Evolutionary conservation across 2,113 vertebrate genomes (phyloP), one percentile per base, ranked within the genome.

Genomic region (Chamaea fasciata): DNA sequence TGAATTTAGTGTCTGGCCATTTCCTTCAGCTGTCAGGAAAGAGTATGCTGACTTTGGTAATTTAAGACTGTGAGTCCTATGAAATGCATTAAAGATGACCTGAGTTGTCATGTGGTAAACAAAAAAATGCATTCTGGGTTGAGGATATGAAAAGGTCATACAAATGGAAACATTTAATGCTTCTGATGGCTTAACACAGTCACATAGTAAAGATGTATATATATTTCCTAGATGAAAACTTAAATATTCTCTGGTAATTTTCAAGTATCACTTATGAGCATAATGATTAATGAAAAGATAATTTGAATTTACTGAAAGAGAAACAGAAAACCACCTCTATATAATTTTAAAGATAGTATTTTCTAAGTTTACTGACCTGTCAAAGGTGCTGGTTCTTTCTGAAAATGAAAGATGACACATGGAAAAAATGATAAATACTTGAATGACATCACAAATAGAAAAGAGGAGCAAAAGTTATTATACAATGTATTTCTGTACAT

Each of bases 81-180:
- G 56, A 91, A 90, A 93, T 68, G 33, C 73, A 95, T 96, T 94
- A 93, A 92, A 93, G 17, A 41, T 95, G 90, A 94, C 79, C 84
- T 37, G 28, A 85, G 27, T 42, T 92, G 88, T 83, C 68, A 75
- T 75, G 31, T 76, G 30, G 62, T 83, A 67, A 30, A 89, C 41
- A 84, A 85, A 70, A 88, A 94, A 86, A 63, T 55, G 31, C 44
- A 55, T 63, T 69, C 44, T 55, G n/a, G 50, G 49, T 76, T 80
- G 47, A 64, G 83, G 62, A 65, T 85, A 75, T 76, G 71, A 78
- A 94, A 94, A 79, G 79, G 63, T 78, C 80, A 70, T 41, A 60
- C n/a, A 63, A 89, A 55, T 75, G 35, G 23, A 83, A 95, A 84
- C 56, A 18, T 92, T 96, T 71, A 96, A 73, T 62, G 31, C 33